Evolutionary conservation across 2,888 invertebrate genomes (phyloP), one percentile per base, ranked within the genome.

Genomic region (Acronicta alni): DNA sequence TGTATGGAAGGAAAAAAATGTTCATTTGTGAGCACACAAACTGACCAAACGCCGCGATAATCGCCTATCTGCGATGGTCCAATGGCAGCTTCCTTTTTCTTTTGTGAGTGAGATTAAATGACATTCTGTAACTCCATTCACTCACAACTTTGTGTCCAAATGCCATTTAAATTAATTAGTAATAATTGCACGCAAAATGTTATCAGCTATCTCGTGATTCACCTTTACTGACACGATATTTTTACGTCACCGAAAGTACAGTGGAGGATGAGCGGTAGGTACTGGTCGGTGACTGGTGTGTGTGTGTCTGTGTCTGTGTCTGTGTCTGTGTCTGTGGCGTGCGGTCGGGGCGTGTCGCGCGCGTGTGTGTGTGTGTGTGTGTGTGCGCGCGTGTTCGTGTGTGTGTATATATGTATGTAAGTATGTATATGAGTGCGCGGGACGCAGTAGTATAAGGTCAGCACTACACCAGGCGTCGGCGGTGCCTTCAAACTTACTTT

Each of bases 401-500:
- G 75, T 79, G 75, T 84, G 75, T 84, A 77, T 82, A 73, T 84
- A 78, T 84, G 75, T 81, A 76, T 79, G 79, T 82, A 77, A 70
- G 79, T 79, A 70, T 70, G 81, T 75, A 76, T 69, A 73, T 68
- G 84, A 73, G 81, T 82, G 87, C 85, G 86, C 84, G 81, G 83
- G 85, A 80, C 85, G 86, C 84, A 81, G 84, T 83, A 85, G 81
- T 65, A 46, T 82, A 82, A 80, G 84, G 79, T 66, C 81, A 77
- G 83, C 81, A 86, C 83, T 87, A 87, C 86, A 87, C 55, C 86
- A 75, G 88, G 89, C 89, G 89, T 86, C 87, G 84, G 88, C 85
- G 89, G 89, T 85, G 89, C 90, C 89, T 89, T 84, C 76, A 10
- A 57, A 69, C 66, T 69, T 69, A 69, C 70, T 66, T 83, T 86